These are phyloP conservation scores for Pentamera pediparva DNA, from an alignment of 53 echinoderm and acorn worm species.

Conservation along the genomic window DNA sequence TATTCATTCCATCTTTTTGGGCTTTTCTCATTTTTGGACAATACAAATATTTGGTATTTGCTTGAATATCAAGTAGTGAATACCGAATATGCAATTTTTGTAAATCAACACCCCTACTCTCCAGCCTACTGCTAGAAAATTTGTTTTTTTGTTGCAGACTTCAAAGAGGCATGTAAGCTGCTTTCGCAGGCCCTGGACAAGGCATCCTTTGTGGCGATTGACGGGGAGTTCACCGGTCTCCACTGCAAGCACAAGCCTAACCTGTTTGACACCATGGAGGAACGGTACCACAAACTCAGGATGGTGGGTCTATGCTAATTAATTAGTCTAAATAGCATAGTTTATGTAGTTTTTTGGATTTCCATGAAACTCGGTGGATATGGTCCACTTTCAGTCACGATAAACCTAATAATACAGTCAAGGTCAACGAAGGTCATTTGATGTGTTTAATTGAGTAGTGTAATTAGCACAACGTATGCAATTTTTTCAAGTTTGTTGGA, in stretches of 20 bases:
- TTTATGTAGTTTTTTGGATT: no score
- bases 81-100: neutral
- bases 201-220: slow-evolving; percentile 86
- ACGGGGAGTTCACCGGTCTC: slow-evolving; percentile 91
- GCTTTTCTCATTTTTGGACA: no score
- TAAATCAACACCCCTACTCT: neutral
- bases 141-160: slow-evolving; percentile 42
- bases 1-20: no score
- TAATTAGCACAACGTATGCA: neutral
- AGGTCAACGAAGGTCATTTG: no score
- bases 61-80: no score
- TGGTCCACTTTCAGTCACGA: no score
- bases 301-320: slow-evolving; percentile 35
- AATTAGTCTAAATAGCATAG: neutral
- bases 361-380: no score
- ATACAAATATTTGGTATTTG: no score
- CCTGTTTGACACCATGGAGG: slow-evolving; percentile 71
- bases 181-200: slow-evolving; percentile 50
- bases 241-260: slow-evolving; percentile 53
- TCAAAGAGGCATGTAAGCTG: slow-evolving; percentile 60
- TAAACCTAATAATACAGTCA: no score
- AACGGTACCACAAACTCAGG: slow-evolving; percentile 74
- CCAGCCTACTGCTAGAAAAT: neutral
- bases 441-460: neutral
- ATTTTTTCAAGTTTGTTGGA: neutral